Conservation (phyloP, 1,140 invertebrate species). For the Matsumurasca onukii region DNA sequence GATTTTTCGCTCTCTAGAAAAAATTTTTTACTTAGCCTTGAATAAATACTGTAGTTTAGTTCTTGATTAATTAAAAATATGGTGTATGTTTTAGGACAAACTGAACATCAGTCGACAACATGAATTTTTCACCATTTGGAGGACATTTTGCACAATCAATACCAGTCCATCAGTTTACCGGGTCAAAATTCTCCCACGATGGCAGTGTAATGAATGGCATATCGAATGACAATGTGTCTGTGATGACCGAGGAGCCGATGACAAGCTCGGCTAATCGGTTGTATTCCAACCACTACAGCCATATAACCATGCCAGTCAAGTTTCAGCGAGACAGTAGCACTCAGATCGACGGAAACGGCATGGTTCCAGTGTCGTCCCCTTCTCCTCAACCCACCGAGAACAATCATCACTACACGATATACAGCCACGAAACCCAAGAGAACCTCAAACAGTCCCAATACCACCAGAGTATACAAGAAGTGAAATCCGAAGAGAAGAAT, state of each 20-base stretch:
- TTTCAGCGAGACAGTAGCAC: conserved; percentile 40
- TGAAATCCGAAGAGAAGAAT: conserved; percentile 38
- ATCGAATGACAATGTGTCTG: conserved; percentile 25
- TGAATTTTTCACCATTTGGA: conserved; percentile 73
- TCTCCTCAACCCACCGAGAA: background rate
- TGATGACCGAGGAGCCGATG: conserved; percentile 32
- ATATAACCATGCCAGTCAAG: conserved; percentile 32
- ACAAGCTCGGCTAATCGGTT: conserved; percentile 29
- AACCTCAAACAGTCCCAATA: conserved; percentile 26
- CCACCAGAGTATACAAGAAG: conserved; percentile 3
- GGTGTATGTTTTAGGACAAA: no score
- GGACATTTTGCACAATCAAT: conserved; percentile 56
- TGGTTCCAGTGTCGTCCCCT: conserved; percentile 34
- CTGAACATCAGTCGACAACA: no score
- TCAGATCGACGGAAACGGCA: conserved; percentile 37
- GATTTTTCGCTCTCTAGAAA: no score
- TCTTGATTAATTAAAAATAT: no score
- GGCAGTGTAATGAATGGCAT: conserved; percentile 51
- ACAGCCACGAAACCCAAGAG: conserved; percentile 21
- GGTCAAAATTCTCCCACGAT: conserved; percentile 64
- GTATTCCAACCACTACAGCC: conserved; percentile 36
- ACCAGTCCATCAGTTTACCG: conserved; percentile 59
- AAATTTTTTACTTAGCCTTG: no score
- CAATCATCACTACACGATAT: conserved; percentile 6
- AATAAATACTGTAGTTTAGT: no score